phyloP scores from a whole-genome alignment of 2,113 vertebrate species.

The Ctenomys sociabilis region DNA sequence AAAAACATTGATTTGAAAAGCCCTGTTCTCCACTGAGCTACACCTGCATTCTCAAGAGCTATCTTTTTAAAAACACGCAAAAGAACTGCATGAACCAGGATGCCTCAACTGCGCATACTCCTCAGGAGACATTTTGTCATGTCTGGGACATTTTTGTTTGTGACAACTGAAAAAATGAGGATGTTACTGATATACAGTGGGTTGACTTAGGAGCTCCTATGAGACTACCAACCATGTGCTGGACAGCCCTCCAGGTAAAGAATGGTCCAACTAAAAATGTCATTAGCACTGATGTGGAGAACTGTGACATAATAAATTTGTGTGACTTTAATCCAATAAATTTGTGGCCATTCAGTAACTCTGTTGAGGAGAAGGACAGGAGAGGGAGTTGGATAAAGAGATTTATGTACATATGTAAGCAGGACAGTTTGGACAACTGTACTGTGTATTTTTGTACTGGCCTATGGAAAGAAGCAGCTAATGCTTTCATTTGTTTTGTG shows the following conservation, averaged over 20 bases:
- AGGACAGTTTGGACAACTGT: too few relatives aligned
- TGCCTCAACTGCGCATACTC: background rate
- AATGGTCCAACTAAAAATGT: background rate
- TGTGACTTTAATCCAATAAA: background rate
- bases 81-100: background rate
- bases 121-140: background rate
- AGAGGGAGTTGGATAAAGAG: too few relatives aligned
- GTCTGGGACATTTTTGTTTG: background rate
- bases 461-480: too few relatives aligned
- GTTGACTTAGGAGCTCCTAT: background rate
- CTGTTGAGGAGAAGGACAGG: too few relatives aligned
- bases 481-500: too few relatives aligned
- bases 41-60: background rate
- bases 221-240: background rate
- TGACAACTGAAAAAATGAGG: background rate
- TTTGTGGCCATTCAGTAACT: background rate
- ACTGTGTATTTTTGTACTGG: too few relatives aligned
- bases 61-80: background rate
- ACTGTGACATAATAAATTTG: background rate
- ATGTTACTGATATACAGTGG: background rate
- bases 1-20: background rate
- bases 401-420: too few relatives aligned
- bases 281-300: background rate
- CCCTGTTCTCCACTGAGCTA: background rate
- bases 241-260: background rate